These are phyloP conservation scores for Hippopotamyrus pictus DNA, from an alignment of 2,797 vertebrate species.

Conservation along the genomic window DNA sequence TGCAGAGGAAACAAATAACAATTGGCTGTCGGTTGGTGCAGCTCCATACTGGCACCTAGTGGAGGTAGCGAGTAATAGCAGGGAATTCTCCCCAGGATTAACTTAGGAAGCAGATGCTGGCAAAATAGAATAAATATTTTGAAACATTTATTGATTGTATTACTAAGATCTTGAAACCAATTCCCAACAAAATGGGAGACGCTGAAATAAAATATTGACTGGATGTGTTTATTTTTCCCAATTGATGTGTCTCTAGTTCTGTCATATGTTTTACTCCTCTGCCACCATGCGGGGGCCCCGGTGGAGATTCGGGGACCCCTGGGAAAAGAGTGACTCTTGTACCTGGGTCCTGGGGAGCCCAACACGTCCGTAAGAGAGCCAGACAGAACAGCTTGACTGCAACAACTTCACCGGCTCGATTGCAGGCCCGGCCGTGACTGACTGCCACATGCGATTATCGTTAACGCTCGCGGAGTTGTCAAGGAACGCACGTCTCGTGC, in stretches of 20 bases:
- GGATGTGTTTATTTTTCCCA: neutral
- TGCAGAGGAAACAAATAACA: neutral
- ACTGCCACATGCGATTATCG: neutral
- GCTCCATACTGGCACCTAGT: slow-evolving; percentile 16
- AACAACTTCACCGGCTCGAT: neutral
- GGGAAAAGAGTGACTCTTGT: neutral
- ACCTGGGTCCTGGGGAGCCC: neutral
- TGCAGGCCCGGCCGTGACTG: neutral
- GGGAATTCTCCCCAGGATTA: neutral
- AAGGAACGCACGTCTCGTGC: neutral
- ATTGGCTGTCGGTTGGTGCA: neutral
- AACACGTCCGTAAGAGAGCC: neutral
- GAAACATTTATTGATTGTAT: neutral
- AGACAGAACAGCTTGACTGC: neutral
- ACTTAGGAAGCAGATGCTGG: neutral
- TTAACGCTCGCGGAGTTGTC: neutral
- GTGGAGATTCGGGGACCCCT: neutral
- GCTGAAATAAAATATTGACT: neutral
- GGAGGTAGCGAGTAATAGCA: neutral
- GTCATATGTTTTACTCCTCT: neutral
- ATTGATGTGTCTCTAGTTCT: neutral
- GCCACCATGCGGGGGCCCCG: neutral
- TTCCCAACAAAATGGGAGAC: neutral
- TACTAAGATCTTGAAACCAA: neutral
- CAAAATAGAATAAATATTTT: slow-evolving; percentile 16